Base-by-base conservation (phyloP, 2,797 vertebrate species). In the Heteromormyrus szaboi region DNA sequence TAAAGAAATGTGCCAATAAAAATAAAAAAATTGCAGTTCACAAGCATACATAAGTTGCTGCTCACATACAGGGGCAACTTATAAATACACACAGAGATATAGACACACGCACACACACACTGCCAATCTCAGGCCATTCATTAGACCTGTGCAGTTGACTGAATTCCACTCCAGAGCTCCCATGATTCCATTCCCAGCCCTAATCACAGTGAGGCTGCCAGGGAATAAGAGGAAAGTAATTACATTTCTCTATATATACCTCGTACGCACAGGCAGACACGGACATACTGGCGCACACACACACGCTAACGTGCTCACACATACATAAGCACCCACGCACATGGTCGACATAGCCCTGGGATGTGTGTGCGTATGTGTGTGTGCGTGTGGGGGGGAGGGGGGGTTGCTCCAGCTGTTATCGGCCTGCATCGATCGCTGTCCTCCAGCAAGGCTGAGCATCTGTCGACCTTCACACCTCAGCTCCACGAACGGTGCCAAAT, bases 201-300 rank as follows among this genome's bases (percentile, higher is more conserved):
- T 88, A 81, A 88, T 88, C 51, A 83, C 29, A 41, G 72, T 44
- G 72, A 83, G 19, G 51, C 19, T 2, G 37, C 51, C 41, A 22
- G 19, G 37, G 76, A 83, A 41, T 44, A 83, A 76, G 79, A 59
- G 76, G 54, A 56, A 53, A 84, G 76, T 83, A 88, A 88, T 88
- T 83, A 83, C 72, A 54, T 88, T 84, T 88, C 72, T 88, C 76
- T 59, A 59, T 88, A 83, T 44, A 50, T 50, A 50, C 33, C 37
- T 22, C 1, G 17, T 9, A n/a, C 19, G 44, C 44, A 22, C 81
- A 48, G 41, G 22, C 81, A n/a, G 41, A 84, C 81, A 84, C 46
- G 22, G 41, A 50, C 81, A 48, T n/a, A 22, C 81, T 9, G 41
- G 41, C n/a, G 3, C 81, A 22, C 46, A 48, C n/a, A 46, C 17